Base-by-base conservation (phyloP, 2,113 vertebrate genomes). In the Oncorhynchus tshawytscha region DNA sequence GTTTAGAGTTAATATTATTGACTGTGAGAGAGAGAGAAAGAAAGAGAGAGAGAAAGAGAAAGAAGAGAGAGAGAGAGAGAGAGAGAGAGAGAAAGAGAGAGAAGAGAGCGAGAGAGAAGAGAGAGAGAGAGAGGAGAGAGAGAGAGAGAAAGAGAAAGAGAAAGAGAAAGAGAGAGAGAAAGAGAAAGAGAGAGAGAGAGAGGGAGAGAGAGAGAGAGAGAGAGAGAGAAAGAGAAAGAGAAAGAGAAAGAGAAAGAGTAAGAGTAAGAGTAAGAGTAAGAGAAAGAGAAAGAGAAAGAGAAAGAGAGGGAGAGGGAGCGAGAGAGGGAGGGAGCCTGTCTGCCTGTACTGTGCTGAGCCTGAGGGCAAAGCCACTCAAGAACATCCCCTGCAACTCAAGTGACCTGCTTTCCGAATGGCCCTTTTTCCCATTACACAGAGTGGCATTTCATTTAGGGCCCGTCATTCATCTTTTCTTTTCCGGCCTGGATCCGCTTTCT, bases 371-470 rank as follows among this genome's bases (percentile, higher is more conserved):
- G 85, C 86, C 80, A 86, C 89, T 90, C 78, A 83, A 88, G 87
- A 91, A 87, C 89, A 91, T 90, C 88, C 82, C 82, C 76, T 82
- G 83, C 89, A 90, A 88, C 88, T 89, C 82, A 86, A 89, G 84
- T 90, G 91, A 92, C 90, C 90, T 87, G 71, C 84, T 91, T 89
- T 89, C 72, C 75, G n/a, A 22, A 12, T 64, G n/a, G 20, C 60
- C n/a, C 60, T 22, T 25, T 24, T 25, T 24, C 60, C 24, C 60
- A n/a, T 64, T 18, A 22, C 60, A 22, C 60, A 16, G n/a, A 25
- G n/a, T 64, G n/a, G 20, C 60, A 22, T 25, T 64, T 25, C 24
- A n/a, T 64, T 62, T 62, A 62, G n/a, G 59, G 2, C 64, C 25
- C 54, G 11, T 18, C 31, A 39, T n/a, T 69, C 25, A n/a, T 45